A percentile compares a stretch with the other conserved stretches of the same genome.
These are phyloP conservation scores for Acipenser oxyrinchus DNA, from an alignment of 2,797 vertebrate genomes.

Conservation along the genomic window DNA sequence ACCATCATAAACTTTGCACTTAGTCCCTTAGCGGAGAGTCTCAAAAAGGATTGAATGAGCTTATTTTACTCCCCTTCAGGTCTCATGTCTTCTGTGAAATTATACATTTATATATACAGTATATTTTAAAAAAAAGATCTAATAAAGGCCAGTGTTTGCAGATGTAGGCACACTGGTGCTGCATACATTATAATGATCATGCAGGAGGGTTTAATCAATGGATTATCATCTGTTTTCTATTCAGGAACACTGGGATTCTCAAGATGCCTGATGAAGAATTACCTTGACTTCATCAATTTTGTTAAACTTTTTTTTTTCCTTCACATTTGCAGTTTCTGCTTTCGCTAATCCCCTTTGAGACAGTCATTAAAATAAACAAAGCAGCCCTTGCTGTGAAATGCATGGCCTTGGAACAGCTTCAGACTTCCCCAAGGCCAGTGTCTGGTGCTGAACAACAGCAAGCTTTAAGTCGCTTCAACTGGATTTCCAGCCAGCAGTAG, in stretches of 20 bases:
- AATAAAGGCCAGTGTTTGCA: too few relatives aligned
- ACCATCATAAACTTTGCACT: too few relatives aligned
- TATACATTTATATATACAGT: too few relatives aligned
- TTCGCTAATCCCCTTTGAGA: neutral
- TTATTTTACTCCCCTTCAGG: too few relatives aligned
- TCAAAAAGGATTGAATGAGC: too few relatives aligned
- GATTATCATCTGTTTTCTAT: conserved; percentile 10
- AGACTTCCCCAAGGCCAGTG: neutral
- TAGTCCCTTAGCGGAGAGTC: too few relatives aligned
- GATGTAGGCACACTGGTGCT: neutral
- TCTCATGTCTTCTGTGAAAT: too few relatives aligned
- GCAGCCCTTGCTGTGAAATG: neutral
- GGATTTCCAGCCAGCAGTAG: neutral
- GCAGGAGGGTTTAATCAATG: conserved; percentile 1
- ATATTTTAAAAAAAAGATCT: too few relatives aligned
- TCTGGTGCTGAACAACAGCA: neutral
- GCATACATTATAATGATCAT: conserved; percentile 13
- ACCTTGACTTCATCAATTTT: neutral
- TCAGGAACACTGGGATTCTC: neutral
- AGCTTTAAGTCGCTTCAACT: neutral
- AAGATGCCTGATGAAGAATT: neutral
- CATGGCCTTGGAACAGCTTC: neutral
- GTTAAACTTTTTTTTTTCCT: neutral
- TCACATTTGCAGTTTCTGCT: neutral
- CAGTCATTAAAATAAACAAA: neutral